Conservation (phyloP, 2,797 vertebrate genomes). For the Acrossocheilus wenchowensis region DNA sequence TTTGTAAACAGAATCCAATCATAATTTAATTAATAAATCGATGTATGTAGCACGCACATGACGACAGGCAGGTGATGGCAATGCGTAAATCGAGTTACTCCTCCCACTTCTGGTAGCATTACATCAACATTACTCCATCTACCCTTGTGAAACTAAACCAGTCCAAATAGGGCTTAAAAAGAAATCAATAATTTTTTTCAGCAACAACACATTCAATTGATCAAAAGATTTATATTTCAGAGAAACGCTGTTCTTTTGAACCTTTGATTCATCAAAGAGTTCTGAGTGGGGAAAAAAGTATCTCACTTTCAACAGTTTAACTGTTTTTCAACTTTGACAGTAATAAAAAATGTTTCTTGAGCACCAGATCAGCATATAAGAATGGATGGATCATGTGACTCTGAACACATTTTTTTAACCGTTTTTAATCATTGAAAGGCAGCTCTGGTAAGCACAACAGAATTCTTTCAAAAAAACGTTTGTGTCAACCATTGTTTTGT, state of each 20-base stretch:
- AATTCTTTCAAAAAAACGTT: background rate
- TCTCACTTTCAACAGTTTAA: background rate
- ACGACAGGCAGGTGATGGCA: no score
- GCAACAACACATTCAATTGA: background rate
- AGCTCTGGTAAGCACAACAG: background rate
- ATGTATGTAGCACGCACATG: no score
- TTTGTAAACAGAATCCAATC: no score
- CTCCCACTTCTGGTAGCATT: no score
- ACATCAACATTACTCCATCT: no score
- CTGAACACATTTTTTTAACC: no score
- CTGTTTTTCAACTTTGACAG: background rate
- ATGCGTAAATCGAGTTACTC: no score
- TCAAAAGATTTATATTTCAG: background rate
- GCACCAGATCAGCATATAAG: background rate
- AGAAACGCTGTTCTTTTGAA: background rate
- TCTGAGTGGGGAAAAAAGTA: background rate
- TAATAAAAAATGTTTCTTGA: background rate
- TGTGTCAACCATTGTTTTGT: background rate
- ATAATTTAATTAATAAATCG: no score
- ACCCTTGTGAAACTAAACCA: no score
- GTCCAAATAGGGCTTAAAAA: background rate
- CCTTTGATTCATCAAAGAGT: background rate
- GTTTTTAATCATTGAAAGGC: background rate
- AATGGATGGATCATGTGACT: background rate
- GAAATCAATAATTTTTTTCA: background rate